Conservation (phyloP, 2,113 vertebrate species). For the Vulpes lagopus region DNA sequence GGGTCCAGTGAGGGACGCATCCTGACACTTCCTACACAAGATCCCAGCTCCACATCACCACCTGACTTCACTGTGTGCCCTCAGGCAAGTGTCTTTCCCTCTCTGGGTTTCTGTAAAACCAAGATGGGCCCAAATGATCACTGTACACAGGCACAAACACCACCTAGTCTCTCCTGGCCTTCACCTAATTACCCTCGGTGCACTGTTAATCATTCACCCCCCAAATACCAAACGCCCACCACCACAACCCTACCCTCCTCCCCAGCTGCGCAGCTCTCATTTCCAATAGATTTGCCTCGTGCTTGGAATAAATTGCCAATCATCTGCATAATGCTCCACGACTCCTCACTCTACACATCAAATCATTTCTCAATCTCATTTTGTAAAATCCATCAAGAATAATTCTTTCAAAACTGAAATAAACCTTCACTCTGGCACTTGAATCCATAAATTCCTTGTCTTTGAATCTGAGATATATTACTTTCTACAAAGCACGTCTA, state of each 20-base stretch:
- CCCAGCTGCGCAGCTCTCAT: slow-evolving; percentile 10
- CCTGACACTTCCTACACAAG: background rate
- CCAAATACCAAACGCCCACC: slow-evolving; percentile 29
- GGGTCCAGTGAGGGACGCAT: too few species aligned
- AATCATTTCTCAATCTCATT: slow-evolving; percentile 64
- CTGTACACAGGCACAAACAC: background rate
- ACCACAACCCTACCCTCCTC: background rate
- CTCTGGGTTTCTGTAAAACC: background rate
- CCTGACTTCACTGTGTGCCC: background rate
- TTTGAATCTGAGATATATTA: slow-evolving; percentile 60
- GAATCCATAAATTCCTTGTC: slow-evolving; percentile 69
- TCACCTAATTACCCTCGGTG: slow-evolving; percentile 50
- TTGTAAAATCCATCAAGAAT: slow-evolving; percentile 69
- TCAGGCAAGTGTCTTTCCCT: background rate
- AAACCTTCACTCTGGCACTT: slow-evolving; percentile 61
- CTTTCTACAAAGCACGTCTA: slow-evolving; percentile 57
- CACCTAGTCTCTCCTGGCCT: background rate
- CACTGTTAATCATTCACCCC: slow-evolving; percentile 38
- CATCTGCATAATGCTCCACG: slow-evolving; percentile 44
- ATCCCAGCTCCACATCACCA: too few species aligned
- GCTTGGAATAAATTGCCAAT: slow-evolving; percentile 64
- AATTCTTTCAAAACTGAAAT: slow-evolving; percentile 70
- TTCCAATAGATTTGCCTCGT: slow-evolving; percentile 30
- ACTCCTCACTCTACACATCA: slow-evolving; percentile 15
- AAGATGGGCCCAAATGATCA: background rate